Base-by-base conservation (phyloP, 1,140 invertebrate genomes). In the Radopholus similis region DNA sequence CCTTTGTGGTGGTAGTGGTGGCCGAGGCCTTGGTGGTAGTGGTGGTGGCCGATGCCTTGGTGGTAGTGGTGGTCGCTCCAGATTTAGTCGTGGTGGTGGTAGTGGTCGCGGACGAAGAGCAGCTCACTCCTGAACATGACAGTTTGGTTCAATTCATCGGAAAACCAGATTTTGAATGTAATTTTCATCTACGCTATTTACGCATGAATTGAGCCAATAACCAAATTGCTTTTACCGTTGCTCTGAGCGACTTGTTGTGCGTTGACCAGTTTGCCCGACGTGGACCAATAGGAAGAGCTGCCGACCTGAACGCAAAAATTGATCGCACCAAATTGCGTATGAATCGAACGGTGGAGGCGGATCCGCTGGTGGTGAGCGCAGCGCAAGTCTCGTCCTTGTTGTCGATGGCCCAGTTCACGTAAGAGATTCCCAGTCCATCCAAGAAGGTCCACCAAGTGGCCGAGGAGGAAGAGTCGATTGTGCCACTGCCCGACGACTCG, bases 341-440 rank as follows among this genome's bases (percentile, higher is more conserved):
- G 3, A 18, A 3, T 47, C 23, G n/a, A 18, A 21, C n/a, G 5
- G 6, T 23, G 1, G 18, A 6, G 2, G 55, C 32, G 2, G 55
- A 30, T 3, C 37, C 44, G 9, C 59, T 26, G 49, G 59, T 18
- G 2, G 23, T 26, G n/a, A 62, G 32, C 11, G 59, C 59, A 37
- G 59, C 35, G n/a, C 40, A 32, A 23, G 59, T 18, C 32, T 62
- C 59, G 2, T 21, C 26, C 44, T 62, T 62, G 49, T 62, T 30
- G 28, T 62, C 59, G n/a, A 62, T 38, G 30, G 59, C 59, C 59
- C 59, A 62, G 30, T 62, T 62, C 23, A 40, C 8, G 34, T 62
- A 28, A 15, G 59, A 62, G 44, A 62, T 62, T 5, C 49, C 44
- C 9, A 47, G 42, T 23, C 15, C n/a, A 42, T 62, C 59, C 8